Evolutionary conservation across 1,140 invertebrate genomes (phyloP), one percentile per base, ranked within the genome.

Genomic region (Cotesia vestalis): DNA sequence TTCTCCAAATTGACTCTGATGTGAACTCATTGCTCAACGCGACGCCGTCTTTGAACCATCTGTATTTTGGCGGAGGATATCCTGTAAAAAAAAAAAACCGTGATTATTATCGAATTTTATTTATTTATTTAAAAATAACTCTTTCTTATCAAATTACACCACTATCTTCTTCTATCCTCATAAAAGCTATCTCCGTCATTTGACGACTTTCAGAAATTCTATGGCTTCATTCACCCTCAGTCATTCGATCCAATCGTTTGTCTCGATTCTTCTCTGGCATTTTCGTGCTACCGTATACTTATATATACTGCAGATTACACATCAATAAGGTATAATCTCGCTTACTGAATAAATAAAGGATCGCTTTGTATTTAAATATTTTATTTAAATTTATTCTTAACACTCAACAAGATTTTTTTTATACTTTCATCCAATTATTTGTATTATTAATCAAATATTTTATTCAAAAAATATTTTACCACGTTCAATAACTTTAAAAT

Each of bases 1-100:
- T 95, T 80, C 93, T 92, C 83, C 94, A 93, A 83, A 93, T 95
- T 77, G 92, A 89, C 80, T 94, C 93, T 0, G 84, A 84, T 4
- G 90, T 90, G 53, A 91, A 90, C 78, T 93, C 93, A 77, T 93
- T 92, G 51, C 91, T 91, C 62, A 95, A 84, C 51, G 91, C 90
- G 59, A 89, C 78, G 4, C 93, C 94, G 83, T 98, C 94, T 86
- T 95, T 96, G 66, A 95, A 87, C 95, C 95, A 98, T 80, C 92
- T 90, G 85, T 96, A 97, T 84, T 92, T 92, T 4, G 95, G 95
- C 79, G 94, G 91, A 8, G 95, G 96, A 84, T 92, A 92, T 75
- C 95, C 95, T 96, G 87, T 1, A 87, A 86, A 73, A 52, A 78
- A 79, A 78, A 46, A 67, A 38, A 40, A 59, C 12, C 5, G n/a